A percentile compares a stretch with the other conserved stretches of the same genome.
These are phyloP conservation scores for Pseudomyrmex cubaensis DNA, from an alignment of 1,140 invertebrate genomes.

Conservation along the genomic window DNA sequence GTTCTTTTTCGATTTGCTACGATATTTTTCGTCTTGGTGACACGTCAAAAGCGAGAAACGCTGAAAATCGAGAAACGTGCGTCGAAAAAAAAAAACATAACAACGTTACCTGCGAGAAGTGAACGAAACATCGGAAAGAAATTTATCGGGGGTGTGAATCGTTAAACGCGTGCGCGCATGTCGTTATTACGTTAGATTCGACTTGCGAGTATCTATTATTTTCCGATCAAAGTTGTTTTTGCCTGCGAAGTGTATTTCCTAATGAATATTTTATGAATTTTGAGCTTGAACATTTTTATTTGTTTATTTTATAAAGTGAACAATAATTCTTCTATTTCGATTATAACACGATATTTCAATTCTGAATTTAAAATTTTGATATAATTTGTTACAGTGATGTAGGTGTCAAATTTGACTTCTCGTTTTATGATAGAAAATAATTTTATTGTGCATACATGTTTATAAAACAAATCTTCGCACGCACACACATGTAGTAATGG, in stretches of 20 bases:
- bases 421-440: too few relatives aligned
- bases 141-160: conserved; percentile 40
- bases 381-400: too few relatives aligned
- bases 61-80: conserved; percentile 25
- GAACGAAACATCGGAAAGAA: conserved; percentile 19
- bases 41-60: background rate
- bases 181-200: background rate
- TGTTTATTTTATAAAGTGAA: too few relatives aligned
- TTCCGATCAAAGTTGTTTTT: background rate
- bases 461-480: too few relatives aligned
- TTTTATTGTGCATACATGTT: background rate
- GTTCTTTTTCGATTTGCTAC: conserved; percentile 60
- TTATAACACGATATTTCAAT: too few relatives aligned
- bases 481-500: background rate
- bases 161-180: background rate
- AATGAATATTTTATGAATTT: background rate
- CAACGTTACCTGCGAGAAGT: conserved; percentile 10
- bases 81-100: background rate
- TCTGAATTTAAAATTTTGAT: too few relatives aligned
- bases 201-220: too few relatives aligned
- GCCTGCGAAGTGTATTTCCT: background rate
- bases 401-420: too few relatives aligned
- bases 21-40: conserved; percentile 14
- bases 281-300: too few relatives aligned
- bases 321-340: too few relatives aligned